These are phyloP conservation scores for Merluccius polli DNA, from an alignment of 2,797 vertebrate species.

Conservation along the genomic window DNA sequence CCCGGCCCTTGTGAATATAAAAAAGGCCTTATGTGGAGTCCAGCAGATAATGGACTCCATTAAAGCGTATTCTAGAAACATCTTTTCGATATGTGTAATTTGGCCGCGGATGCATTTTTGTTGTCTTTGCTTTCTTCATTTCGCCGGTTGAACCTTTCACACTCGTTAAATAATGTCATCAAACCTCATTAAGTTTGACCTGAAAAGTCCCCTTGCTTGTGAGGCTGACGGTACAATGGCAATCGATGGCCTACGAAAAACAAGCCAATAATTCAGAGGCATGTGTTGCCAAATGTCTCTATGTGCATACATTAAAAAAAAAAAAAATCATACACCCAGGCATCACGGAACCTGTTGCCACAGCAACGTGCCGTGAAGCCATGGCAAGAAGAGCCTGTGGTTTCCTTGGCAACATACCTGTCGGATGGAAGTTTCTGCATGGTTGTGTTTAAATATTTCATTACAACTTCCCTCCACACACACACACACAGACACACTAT, in stretches of 20 bases:
- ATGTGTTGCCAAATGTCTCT: conserved; percentile 24
- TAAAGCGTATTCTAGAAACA: background rate
- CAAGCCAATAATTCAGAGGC: conserved; percentile 22
- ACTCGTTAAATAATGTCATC: conserved; percentile 53
- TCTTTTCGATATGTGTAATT: conserved; percentile 30
- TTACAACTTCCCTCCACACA: background rate
- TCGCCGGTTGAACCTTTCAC: conserved; percentile 29
- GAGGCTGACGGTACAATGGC: conserved; percentile 10
- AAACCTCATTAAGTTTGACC: conserved; percentile 45
- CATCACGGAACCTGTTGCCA: conserved; percentile 2
- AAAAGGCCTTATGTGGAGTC: conserved; percentile 15
- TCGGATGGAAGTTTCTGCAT: background rate
- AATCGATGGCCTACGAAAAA: conserved; percentile 22
- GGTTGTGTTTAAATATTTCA: background rate
- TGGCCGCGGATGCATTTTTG: conserved; percentile 43
- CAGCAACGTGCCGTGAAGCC: conserved; percentile 10
- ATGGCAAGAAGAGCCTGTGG: background rate
- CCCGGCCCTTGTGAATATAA: conserved; percentile 16
- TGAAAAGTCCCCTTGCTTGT: conserved; percentile 30
- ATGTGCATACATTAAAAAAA: background rate
- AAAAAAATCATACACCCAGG: background rate
- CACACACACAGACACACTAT: background rate
- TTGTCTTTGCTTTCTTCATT: background rate
- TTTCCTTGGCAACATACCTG: background rate
- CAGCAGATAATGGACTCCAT: conserved; percentile 5